Percentiles rank a stretch among this genome's conserved stretches.
These are phyloP conservation scores for Dione juno DNA, from an alignment of 2,888 invertebrate genomes.

Conservation along the genomic window DNA sequence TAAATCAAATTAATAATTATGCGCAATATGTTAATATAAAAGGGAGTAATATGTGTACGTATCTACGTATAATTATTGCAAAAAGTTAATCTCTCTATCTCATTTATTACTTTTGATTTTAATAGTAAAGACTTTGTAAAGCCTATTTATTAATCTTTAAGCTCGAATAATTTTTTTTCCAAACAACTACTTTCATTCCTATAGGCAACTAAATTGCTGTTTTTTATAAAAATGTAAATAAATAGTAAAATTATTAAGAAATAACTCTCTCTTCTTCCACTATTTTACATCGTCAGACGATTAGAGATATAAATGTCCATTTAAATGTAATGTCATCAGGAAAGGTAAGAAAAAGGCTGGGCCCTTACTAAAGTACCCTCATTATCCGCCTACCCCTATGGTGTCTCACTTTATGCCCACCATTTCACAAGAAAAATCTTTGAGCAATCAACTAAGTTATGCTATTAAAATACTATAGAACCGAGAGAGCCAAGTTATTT, in stretches of 20 bases:
- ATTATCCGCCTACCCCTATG: constrained; percentile 50
- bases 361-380: constrained; percentile 51
- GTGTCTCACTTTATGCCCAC: constrained; percentile 54
- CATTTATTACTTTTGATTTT: too few relatives aligned
- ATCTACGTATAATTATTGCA: not conserved
- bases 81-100: too few relatives aligned
- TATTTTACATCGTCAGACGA: constrained; percentile 12
- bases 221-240: too few relatives aligned
- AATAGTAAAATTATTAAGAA: not conserved
- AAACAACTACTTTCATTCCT: too few relatives aligned
- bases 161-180: too few relatives aligned
- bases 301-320: constrained; percentile 49
- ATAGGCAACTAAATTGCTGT: too few relatives aligned
- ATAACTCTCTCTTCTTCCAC: not conserved
- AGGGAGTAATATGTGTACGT: not conserved
- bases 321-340: constrained; percentile 54
- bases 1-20: constrained; percentile 3
- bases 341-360: constrained; percentile 48
- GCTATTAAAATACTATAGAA: constrained; percentile 39
- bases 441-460: constrained; percentile 41
- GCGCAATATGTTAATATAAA: too few relatives aligned
- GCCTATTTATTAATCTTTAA: too few relatives aligned
- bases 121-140: too few relatives aligned
- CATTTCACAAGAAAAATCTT: constrained; percentile 42
- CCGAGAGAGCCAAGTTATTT: not conserved